These are phyloP conservation scores for Gila orcuttii DNA, from an alignment of 2,113 vertebrate genomes.

Conservation along the genomic window DNA sequence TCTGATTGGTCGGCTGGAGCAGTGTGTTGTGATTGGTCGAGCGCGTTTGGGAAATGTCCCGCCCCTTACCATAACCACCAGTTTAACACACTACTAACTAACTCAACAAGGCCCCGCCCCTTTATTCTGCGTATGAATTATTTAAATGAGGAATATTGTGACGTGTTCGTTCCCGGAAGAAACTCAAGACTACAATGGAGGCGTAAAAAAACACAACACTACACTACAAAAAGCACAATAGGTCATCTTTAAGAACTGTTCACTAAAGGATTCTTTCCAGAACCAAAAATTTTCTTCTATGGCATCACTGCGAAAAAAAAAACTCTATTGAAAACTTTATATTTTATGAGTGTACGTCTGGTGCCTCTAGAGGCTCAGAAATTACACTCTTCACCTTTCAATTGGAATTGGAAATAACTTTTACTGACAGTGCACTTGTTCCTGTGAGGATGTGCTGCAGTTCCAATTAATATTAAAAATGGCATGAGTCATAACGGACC, in stretches of 20 bases:
- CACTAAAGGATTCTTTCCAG: neutral
- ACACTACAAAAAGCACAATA: too few species aligned
- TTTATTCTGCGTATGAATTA: too few species aligned
- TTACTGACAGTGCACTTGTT: constrained; percentile 48
- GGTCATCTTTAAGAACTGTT: neutral
- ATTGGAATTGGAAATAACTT: constrained; percentile 34
- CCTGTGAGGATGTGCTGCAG: constrained; percentile 32
- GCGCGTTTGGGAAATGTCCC: too few species aligned
- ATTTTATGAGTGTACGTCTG: neutral
- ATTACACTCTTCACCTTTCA: constrained; percentile 14
- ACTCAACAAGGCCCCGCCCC: too few species aligned
- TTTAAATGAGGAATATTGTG: too few species aligned
- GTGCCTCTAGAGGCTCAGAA: neutral
- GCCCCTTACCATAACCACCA: too few species aligned
- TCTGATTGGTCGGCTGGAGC: too few species aligned
- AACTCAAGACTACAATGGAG: too few species aligned
- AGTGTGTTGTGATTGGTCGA: too few species aligned
- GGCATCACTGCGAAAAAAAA: neutral
- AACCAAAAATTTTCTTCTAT: neutral
- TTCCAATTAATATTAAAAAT: constrained; percentile 50
- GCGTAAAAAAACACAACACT: too few species aligned
- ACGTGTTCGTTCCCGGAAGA: too few species aligned
- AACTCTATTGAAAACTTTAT: neutral
- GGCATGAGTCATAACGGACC: constrained; percentile 44
- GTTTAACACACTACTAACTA: too few species aligned